phyloP scores from a whole-genome alignment of 2,113 vertebrate genomes.

The Bungarus multicinctus region DNA sequence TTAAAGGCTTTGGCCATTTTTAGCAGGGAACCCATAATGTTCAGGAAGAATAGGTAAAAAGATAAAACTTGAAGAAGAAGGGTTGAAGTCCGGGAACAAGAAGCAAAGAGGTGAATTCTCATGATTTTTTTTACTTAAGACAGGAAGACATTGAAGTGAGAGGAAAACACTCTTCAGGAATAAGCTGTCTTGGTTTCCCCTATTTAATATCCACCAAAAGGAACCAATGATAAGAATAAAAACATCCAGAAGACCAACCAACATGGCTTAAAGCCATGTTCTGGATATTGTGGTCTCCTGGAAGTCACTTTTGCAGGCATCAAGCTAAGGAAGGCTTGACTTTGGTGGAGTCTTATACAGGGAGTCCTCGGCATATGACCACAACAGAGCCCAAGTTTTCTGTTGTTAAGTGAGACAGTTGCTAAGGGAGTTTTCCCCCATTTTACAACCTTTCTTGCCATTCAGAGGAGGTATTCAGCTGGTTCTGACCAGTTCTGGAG shows the following conservation, averaged over 20 bases:
- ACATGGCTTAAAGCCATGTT: background rate
- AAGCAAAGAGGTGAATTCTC: background rate
- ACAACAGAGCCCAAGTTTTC: background rate
- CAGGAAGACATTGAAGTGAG: background rate
- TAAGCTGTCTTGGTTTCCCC: background rate
- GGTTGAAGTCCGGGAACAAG: background rate
- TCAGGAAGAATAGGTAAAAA: background rate
- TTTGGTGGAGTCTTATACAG: background rate
- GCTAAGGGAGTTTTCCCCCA: background rate
- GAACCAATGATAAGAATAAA: background rate
- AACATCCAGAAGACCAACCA: background rate
- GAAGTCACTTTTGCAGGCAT: background rate
- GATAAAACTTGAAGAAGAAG: background rate
- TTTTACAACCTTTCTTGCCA: background rate
- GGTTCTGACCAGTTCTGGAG: too few species aligned
- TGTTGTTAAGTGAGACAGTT: background rate
- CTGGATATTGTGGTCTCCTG: background rate
- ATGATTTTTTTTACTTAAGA: background rate
- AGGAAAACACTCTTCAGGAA: background rate
- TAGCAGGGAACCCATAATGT: background rate
- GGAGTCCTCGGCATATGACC: background rate
- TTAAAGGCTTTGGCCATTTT: background rate
- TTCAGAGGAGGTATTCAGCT: too few species aligned
- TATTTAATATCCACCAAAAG: background rate
- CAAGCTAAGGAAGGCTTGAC: background rate